These are phyloP conservation scores for Agrochola lychnidis DNA, from an alignment of 2,888 invertebrate species.

Conservation along the genomic window DNA sequence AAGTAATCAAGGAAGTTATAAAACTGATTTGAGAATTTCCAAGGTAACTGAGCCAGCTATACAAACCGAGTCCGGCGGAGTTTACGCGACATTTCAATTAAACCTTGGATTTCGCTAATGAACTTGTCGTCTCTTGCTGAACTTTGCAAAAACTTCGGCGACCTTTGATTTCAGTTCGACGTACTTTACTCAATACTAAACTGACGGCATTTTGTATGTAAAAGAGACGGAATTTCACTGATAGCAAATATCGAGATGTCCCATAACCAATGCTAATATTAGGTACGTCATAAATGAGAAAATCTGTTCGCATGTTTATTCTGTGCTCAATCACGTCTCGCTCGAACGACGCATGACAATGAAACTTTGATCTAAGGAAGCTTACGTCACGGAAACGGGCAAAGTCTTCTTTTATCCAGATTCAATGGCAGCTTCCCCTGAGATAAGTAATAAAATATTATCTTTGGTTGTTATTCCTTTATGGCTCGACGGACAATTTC, in stretches of 20 bases:
- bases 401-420: slow-evolving; percentile 48
- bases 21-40: slow-evolving; percentile 63
- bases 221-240: not conserved
- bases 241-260: slow-evolving; percentile 16
- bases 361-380: slow-evolving; percentile 58
- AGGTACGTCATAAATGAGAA: slow-evolving; percentile 42
- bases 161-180: slow-evolving; percentile 70
- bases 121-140: slow-evolving; percentile 73
- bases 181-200: slow-evolving; percentile 51
- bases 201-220: slow-evolving; percentile 22
- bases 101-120: slow-evolving; percentile 80
- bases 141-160: slow-evolving; percentile 77
- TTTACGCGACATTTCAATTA: slow-evolving; percentile 84
- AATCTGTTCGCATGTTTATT: slow-evolving; percentile 48
- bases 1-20: slow-evolving; percentile 66
- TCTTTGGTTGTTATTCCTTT: slow-evolving; percentile 61
- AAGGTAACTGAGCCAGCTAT: slow-evolving; percentile 65
- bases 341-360: slow-evolving; percentile 43
- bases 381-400: slow-evolving; percentile 52
- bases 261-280: slow-evolving; percentile 40
- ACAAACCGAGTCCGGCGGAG: slow-evolving; percentile 69
- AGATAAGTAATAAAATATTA: slow-evolving; percentile 61
- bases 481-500: slow-evolving; percentile 53
- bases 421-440: slow-evolving; percentile 48
- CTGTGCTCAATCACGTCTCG: slow-evolving; percentile 48